phyloP scores from a whole-genome alignment of 2,113 vertebrate species.

The Delphinus delphis region DNA sequence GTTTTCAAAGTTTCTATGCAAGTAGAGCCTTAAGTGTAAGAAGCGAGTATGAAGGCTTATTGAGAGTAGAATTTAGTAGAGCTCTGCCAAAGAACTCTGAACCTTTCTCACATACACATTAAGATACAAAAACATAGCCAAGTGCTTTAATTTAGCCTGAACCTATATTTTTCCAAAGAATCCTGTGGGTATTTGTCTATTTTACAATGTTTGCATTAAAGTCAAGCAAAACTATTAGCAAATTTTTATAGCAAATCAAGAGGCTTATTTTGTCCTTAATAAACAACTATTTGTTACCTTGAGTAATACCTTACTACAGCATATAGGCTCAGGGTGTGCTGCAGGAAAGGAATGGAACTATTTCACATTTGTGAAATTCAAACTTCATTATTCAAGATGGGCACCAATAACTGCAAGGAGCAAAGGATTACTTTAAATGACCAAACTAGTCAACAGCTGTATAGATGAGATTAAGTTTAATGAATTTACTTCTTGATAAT shows the following conservation, averaged over 20 bases:
- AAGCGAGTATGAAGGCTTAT: not conserved
- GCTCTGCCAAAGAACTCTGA: not conserved
- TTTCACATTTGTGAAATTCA: not conserved
- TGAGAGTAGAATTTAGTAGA: not conserved
- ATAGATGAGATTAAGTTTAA: not conserved
- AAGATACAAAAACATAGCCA: not conserved
- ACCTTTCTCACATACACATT: not conserved
- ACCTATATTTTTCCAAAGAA: not conserved
- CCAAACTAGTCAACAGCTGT: not conserved
- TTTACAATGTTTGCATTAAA: not conserved
- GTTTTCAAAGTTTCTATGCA: not conserved
- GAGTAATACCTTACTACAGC: not conserved
- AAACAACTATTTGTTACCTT: not conserved
- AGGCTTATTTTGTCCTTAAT: not conserved
- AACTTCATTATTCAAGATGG: not conserved
- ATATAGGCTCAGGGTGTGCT: not conserved
- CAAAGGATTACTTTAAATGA: constrained; percentile 11
- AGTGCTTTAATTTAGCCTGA: not conserved
- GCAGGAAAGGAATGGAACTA: not conserved
- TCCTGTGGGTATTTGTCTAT: not conserved
- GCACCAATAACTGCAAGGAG: constrained; percentile 22
- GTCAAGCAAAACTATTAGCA: not conserved
- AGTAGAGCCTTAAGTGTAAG: not conserved
- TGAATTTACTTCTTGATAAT: not conserved
- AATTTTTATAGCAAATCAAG: not conserved